Conservation (phyloP, 2,113 vertebrate genomes). For the Apodemus sylvaticus region DNA sequence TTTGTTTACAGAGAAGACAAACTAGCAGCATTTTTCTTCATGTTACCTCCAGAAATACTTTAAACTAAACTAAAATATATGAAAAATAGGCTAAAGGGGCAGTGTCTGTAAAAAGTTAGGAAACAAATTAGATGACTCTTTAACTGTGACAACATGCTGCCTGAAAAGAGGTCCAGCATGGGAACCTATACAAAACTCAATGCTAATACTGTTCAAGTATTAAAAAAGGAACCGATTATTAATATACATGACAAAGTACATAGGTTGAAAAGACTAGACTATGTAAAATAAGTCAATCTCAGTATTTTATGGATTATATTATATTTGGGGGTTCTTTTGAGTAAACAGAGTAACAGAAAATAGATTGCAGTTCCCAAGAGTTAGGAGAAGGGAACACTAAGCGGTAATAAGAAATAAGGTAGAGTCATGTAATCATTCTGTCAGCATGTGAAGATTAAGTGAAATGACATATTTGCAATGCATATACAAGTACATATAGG, state of each 20-base stretch:
- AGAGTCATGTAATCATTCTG: background rate
- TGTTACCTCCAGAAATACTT: constrained; percentile 18
- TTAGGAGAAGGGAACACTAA: background rate
- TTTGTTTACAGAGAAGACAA: constrained; percentile 13
- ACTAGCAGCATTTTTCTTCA: background rate
- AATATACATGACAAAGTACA: background rate
- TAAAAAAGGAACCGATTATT: background rate
- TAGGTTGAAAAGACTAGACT: background rate
- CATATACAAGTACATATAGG: background rate
- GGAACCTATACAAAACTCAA: background rate
- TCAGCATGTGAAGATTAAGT: background rate
- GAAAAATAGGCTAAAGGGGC: background rate
- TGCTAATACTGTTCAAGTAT: background rate
- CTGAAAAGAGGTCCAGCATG: background rate
- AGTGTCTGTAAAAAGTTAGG: background rate
- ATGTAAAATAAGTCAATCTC: background rate
- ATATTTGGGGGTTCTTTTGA: background rate
- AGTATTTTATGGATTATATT: background rate
- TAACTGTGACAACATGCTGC: background rate
- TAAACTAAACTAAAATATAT: background rate
- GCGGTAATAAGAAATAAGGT: background rate
- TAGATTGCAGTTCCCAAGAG: background rate
- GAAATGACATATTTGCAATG: background rate
- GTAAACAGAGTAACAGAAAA: background rate
- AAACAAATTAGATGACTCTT: background rate